Base-by-base conservation (phyloP, 1,140 invertebrate species). In the Drosophila tristis region DNA sequence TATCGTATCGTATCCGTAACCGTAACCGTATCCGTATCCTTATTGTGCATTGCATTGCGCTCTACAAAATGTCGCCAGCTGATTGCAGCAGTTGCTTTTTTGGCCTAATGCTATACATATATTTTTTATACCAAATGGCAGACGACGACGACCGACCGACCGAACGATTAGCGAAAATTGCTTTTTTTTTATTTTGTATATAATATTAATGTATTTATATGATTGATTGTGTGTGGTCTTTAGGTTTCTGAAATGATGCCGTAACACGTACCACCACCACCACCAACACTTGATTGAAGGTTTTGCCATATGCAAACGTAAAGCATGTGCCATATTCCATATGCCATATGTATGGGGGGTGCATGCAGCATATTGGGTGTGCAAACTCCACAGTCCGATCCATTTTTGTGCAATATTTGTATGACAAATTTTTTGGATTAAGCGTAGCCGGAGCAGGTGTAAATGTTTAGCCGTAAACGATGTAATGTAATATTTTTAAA, bases 321-420 rank as follows among this genome's bases (percentile, higher is more conserved):
- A 74, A 82, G 51, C 61, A 74, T 20, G 20, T 74, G 68, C 67
- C 70, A 74, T 51, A 53, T 49, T 77, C 68, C 61, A 74, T 56
- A 57, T 35, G 79, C 31, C 23, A 25, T 25, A 4, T 25, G 23
- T 25, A 25, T 4, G 4, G 3, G 23, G 23, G 23, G 23, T 25
- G 23, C 4, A 62, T 64, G 57, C 48, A 66, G 57, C 48, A 66
- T 67, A 39, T 66, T 58, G 53, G 60, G 49, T 56, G 53, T 54
- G 65, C 72, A 75, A 79, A 89, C 79, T 89, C 26, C 73, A 89
- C 76, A 84, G 84, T 89, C 84, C 84, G 84, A 89, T 89, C 84
- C 84, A 89, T 89, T 89, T 86, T 89, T 89, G 84, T 89, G 84
- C 84, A 89, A 89, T 89, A 89, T 89, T 89, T 89, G 85, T 89